Evolutionary conservation across 1,140 invertebrate genomes (phyloP), one percentile per base, ranked within the genome.

Genomic region (Laupala kohalensis): DNA sequence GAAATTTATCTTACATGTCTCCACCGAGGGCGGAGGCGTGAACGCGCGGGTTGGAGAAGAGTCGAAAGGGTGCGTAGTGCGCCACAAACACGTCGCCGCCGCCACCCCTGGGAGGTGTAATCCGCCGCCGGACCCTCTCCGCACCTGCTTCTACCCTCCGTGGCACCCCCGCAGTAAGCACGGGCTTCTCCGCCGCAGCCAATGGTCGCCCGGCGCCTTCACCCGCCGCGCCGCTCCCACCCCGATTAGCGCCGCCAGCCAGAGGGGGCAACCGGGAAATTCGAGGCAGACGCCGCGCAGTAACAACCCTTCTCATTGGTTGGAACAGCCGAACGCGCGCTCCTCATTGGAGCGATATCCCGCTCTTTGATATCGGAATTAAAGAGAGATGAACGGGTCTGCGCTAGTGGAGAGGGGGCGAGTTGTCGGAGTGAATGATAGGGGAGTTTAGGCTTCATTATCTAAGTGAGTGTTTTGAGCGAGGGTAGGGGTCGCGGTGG

Each of bases 381-480:
- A 64, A 30, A 23, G 6, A 4, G 25, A n/a, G 70, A 28, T 25
- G 63, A 63, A 53, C 6, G 62, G 25, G 37, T 3, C 19, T 6
- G 23, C 15, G 4, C 26, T n/a, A n/a, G n/a, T 24, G 64, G 70
- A 63, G 70, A 71, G 63, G 64, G 26, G 69, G 27, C 29, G 67
- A 29, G 27, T 68, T 68, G 27, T 29, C 23, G 67, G 19, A 68
- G 67, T 67, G 71, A 68, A 27, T 67, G 71, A 68, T 30, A 25
- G 65, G 65, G 71, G 71, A 68, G 30, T 72, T 72, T 72, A 71
- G 67, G 71, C 12, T 72, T 72, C 71, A 68, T 68, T 72, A 68
- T 68, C 65, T 68, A 68, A 72, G 65, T 72, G 71, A 72, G 67
- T 67, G 64, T 67, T 62, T 25, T 25, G 37, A 29, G 70, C 25